Evolutionary conservation across 2,888 invertebrate species (phyloP).

Genomic region (Temnothorax unifasciatus): DNA sequence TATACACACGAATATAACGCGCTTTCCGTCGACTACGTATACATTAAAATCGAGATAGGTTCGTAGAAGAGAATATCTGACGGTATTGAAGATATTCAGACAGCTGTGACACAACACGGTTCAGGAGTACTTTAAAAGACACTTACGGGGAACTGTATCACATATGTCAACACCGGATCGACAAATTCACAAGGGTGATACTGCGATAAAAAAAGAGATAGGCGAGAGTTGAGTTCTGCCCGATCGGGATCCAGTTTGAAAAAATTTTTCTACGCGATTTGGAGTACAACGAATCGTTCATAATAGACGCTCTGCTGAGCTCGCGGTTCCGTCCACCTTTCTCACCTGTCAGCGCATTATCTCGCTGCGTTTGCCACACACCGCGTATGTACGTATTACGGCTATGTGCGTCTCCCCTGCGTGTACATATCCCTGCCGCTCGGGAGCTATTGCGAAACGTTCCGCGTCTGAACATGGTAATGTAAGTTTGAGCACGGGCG

Average conservation of each 20-base stretch:
- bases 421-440: constrained; percentile 42
- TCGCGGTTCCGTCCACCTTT: not conserved
- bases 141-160: constrained; percentile 47
- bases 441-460: constrained; percentile 73
- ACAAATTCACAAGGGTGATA: constrained; percentile 23
- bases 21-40: not conserved
- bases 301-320: not conserved
- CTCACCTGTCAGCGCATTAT: constrained; percentile 56
- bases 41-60: constrained; percentile 31
- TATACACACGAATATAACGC: not conserved
- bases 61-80: not conserved
- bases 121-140: constrained; percentile 48
- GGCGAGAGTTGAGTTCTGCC: not conserved
- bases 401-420: constrained; percentile 2
- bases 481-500: constrained; percentile 70
- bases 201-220: not conserved
- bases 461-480: constrained; percentile 74
- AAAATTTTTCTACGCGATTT: not conserved
- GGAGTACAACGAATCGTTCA: not conserved
- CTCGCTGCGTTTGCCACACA: constrained; percentile 55
- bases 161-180: constrained; percentile 40
- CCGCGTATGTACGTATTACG: constrained; percentile 39
- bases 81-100: constrained; percentile 45
- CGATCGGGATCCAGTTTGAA: not conserved
- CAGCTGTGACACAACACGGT: constrained; percentile 45